Percentiles rank a stretch among this genome's conserved stretches.
phyloP scores from a whole-genome alignment of 2,888 invertebrate species.

The Stenoptilia bipunctidactyla region DNA sequence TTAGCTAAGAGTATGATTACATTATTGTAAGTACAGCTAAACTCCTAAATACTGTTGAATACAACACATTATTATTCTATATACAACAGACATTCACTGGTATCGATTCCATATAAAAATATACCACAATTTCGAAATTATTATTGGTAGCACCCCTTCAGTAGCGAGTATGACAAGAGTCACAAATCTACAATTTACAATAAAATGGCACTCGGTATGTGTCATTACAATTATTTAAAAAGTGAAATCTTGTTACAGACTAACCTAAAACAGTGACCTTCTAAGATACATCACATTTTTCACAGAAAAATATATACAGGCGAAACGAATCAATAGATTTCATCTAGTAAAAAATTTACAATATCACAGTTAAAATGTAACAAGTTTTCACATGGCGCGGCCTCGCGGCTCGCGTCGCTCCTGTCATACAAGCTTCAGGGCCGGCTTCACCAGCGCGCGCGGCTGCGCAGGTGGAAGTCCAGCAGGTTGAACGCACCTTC shows the following conservation, averaged over 20 bases:
- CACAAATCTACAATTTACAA: constrained; percentile 68
- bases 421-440: constrained; percentile 73
- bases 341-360: constrained; percentile 63
- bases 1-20: constrained; percentile 68
- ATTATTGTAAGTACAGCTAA: constrained; percentile 68
- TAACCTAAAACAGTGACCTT: constrained; percentile 49
- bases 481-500: constrained; percentile 73
- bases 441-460: constrained; percentile 73
- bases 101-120: constrained; percentile 68
- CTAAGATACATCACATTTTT: constrained; percentile 50
- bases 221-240: constrained; percentile 49
- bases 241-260: constrained; percentile 71
- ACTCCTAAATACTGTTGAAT: constrained; percentile 65
- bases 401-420: constrained; percentile 64
- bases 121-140: constrained; percentile 69
- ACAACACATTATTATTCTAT: constrained; percentile 57
- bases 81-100: constrained; percentile 69
- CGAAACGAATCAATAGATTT: constrained; percentile 56
- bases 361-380: constrained; percentile 71
- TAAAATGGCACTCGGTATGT: constrained; percentile 68
- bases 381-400: constrained; percentile 63
- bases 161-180: constrained; percentile 73
- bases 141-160: constrained; percentile 73
- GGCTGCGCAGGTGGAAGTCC: constrained; percentile 70
- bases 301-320: constrained; percentile 61